phyloP scores from a whole-genome alignment of 2,888 invertebrate species.

The Alentia gelatinosa region DNA sequence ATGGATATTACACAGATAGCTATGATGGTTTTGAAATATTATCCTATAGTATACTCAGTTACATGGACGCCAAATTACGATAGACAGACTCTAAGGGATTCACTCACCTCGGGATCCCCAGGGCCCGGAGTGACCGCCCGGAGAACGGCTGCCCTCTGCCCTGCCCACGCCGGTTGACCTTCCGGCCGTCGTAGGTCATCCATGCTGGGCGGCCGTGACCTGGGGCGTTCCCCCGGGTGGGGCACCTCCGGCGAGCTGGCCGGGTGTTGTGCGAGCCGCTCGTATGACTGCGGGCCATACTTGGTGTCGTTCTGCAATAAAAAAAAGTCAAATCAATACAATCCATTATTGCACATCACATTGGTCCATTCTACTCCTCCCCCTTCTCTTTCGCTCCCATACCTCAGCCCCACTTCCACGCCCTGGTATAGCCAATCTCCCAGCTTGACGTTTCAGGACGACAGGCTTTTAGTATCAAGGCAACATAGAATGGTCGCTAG shows the following conservation, averaged over 20 bases:
- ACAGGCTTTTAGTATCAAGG: constrained; percentile 46
- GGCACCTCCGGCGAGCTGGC: constrained; percentile 24
- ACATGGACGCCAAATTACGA: no score
- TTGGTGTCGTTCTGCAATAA: constrained; percentile 52
- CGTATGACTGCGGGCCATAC: constrained; percentile 41
- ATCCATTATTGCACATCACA: constrained; percentile 28
- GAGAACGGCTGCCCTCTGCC: constrained; percentile 24
- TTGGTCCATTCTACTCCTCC: background rate
- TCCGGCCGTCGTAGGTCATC: constrained; percentile 44
- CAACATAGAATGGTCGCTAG: background rate
- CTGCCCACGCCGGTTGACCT: constrained; percentile 48
- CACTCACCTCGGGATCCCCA: constrained; percentile 14
- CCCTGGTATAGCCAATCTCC: background rate
- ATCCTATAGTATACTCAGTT: no score
- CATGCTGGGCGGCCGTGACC: constrained; percentile 36
- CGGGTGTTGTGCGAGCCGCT: constrained; percentile 42
- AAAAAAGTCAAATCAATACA: constrained; percentile 42
- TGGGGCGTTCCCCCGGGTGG: background rate
- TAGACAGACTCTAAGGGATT: background rate
- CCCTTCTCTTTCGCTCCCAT: background rate
- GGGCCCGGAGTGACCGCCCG: constrained; percentile 31
- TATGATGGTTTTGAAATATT: no score
- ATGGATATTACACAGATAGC: no score
- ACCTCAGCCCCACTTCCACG: background rate
- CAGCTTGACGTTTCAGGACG: background rate